phyloP scores from a whole-genome alignment of 1,140 invertebrate genomes.

The Drosophila rhopaloa region DNA sequence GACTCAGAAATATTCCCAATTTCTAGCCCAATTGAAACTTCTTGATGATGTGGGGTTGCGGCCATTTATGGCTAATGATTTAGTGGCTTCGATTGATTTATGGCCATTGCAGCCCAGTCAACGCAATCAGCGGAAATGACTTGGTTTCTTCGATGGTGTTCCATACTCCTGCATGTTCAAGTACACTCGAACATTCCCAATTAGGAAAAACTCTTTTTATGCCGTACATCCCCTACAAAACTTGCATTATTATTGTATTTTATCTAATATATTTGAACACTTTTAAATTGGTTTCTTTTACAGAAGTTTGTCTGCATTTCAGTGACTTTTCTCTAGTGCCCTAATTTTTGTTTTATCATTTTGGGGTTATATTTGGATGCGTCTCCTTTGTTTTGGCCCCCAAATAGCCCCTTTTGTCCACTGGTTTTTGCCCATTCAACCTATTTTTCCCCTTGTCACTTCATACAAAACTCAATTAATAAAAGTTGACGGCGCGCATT shows the following conservation, averaged over 20 bases:
- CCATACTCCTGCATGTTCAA: not conserved
- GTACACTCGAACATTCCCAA: conserved; percentile 4
- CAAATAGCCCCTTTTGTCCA: not conserved
- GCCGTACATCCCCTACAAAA: too few species aligned
- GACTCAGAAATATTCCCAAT: conserved; percentile 19
- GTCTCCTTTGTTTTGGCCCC: conserved; percentile 5
- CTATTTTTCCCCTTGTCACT: conserved; percentile 34
- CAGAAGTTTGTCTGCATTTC: not conserved
- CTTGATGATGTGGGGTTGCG: conserved; percentile 10
- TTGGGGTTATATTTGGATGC: conserved; percentile 3
- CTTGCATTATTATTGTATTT: not conserved
- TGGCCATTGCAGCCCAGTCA: conserved; percentile 10
- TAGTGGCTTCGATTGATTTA: conserved; percentile 42
- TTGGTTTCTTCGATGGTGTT: conserved; percentile 1
- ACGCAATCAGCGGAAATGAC: conserved; percentile 25
- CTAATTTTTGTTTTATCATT: conserved; percentile 30
- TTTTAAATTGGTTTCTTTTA: not conserved
- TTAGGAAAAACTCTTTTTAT: too few species aligned
- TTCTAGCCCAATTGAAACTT: conserved; percentile 28
- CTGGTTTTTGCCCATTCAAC: not conserved
- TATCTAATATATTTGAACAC: too few species aligned
- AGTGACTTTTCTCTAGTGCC: not conserved
- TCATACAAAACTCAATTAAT: conserved; percentile 72
- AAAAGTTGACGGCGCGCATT: conserved; percentile 66
- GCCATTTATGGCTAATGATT: conserved; percentile 48